Percentiles rank a stretch among this genome's conserved stretches.
phyloP scores from a whole-genome alignment of 2,888 invertebrate genomes.

The Coleophora flavipennella region DNA sequence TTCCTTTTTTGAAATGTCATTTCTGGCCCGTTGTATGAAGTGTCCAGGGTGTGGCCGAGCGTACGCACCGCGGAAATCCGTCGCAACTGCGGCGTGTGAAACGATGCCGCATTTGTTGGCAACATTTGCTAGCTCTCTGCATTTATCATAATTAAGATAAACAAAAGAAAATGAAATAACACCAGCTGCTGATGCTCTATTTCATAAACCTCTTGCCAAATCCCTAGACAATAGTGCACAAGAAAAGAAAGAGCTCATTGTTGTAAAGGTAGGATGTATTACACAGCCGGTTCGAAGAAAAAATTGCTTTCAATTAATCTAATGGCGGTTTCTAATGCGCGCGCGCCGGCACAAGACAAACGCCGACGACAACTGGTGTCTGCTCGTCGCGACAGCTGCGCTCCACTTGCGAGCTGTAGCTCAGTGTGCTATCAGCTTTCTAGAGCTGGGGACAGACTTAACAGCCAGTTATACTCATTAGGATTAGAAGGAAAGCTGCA shows the following conservation, averaged over 20 bases:
- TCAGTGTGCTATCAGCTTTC: conserved; percentile 3
- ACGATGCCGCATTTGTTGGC: conserved; percentile 12
- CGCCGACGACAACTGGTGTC: conserved; percentile 66
- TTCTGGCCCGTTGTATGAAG: too few species aligned
- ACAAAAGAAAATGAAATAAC: neutral
- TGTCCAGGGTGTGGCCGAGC: too few species aligned
- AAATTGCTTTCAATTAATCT: conserved; percentile 49
- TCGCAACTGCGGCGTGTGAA: conserved; percentile 14
- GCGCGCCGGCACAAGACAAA: conserved; percentile 50
- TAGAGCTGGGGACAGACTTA: too few species aligned
- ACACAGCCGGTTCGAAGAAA: conserved; percentile 22
- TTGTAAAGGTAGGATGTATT: neutral
- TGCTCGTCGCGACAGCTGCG: conserved; percentile 66
- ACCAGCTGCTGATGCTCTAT: neutral
- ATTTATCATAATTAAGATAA: conserved; percentile 1
- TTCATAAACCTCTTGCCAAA: neutral
- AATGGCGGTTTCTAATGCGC: conserved; percentile 30
- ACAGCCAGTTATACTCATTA: too few species aligned
- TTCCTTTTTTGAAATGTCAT: too few species aligned
- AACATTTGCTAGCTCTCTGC: neutral
- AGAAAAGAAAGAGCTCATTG: neutral
- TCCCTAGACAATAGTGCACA: neutral
- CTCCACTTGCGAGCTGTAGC: conserved; percentile 39
- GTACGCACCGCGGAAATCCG: conserved; percentile 18
- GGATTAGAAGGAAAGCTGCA: too few species aligned